Base-by-base conservation (phyloP, 30 jellyfish, hydroid and myxozoan species). In the Clytia hemisphaerica region DNA sequence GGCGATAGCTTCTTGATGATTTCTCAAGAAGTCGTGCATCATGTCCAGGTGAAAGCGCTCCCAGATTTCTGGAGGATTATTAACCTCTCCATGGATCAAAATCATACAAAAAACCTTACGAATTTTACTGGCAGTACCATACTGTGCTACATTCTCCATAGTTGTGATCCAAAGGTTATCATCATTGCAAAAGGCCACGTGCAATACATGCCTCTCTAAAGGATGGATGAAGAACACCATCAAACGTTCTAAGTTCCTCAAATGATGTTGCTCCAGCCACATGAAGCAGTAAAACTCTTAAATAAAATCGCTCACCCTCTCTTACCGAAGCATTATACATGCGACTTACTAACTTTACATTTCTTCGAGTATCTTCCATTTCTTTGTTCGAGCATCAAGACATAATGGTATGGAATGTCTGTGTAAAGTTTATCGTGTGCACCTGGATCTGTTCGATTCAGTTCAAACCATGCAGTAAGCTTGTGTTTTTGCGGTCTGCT, bases 351-450 rank as follows among this genome's bases (percentile, higher is more conserved):
- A 46, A 24, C 37, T 63, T 63, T n/a, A n/a, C 75, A 46, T 70
- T 70, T 10, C 77, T 63, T 34, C 67, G 67, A 36, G 32, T 36
- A 7, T 57, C 58, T 76, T 25, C 89, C 83, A 65, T 63, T 67
- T 67, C 48, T 65, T 47, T 19, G 29, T 68, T 18, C 32, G 15
- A 25, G 29, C 35, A 27, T 67, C 71, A 54, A 29, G 14, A 72
- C 54, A 64, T 5, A 79, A 42, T 79, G 83, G 35, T 79, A 82
- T 29, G 91, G 93, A 37, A 79, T 79, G 42, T 79, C 92, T 36
- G 54, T 67, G 38, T 71, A 79, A 12, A 72, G 73, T 67, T 47
- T 66, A n/a, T 34, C 24, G 51, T 46, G 63, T 10, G 91, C 93
- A 36, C 49, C 35, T 33, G 33, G 59, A 38, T 79, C 80, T 25